Evolutionary conservation across 2,797 vertebrate genomes (phyloP), one percentile per base, ranked within the genome.

Genomic region (Cossypha dichroa): DNA sequence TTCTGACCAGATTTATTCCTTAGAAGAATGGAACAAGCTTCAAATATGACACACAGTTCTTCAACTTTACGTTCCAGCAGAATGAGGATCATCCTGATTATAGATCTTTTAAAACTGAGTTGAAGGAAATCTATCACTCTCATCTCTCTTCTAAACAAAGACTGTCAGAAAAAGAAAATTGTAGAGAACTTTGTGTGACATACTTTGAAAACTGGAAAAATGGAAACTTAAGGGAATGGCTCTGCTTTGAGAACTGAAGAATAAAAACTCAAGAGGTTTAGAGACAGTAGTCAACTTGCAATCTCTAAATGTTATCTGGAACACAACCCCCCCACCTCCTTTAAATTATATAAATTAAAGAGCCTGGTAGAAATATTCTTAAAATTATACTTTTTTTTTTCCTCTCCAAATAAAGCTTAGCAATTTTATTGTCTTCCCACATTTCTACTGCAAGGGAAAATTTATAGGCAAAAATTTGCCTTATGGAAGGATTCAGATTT

Each of bases 91-190:
- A 63, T 31, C 60, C 43, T 78, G 75, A 82, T 52, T 67, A 59
- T 2, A 85, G 40, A 55, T 56, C 55, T 94, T 92, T 94, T 59
- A 94, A 96, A 97, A 83, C 2, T 34, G 7, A 87, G 16, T 75
- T 96, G 81, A 95, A 97, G 96, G 45, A 64, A 58, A 68, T 48
- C 45, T 70, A 60, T 43, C 62, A 80, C 55, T 90, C 74, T 21
- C 15, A 86, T 66, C 46, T 79, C 28, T 83, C 48, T 85, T 93
- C 76, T 86, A 91, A 96, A 96, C 69, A 94, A 96, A 87, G 26
- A 68, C 10, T 36, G 58, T 70, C 41, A 95, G 69, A 68, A 85
- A 88, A 86, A n/a, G 38, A 90, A 97, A 96, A 84, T 68, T 26
- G 16, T 88, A 79, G 80, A 94, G 54, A 93, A 87, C 64, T 89